These are phyloP conservation scores for Phylloscopus collybita DNA, from an alignment of 2,797 vertebrate genomes.

Conservation along the genomic window DNA sequence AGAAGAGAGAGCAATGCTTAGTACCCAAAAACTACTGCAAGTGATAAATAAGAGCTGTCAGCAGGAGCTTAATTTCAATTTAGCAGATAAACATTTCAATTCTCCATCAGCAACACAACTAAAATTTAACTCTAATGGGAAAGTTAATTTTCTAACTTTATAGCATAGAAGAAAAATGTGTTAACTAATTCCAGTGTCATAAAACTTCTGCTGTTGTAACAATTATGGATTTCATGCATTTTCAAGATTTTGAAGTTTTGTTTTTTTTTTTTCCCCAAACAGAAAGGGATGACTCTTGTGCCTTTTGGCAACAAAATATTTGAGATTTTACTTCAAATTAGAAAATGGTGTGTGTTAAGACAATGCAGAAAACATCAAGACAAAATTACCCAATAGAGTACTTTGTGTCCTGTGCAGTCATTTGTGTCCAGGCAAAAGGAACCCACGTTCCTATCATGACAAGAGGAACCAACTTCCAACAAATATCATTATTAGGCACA, in stretches of 20 bases:
- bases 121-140: background rate
- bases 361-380: background rate
- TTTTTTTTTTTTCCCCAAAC: background rate
- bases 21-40: background rate
- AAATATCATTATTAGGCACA: background rate
- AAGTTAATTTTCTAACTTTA: background rate
- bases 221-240: background rate
- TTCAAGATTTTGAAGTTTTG: background rate
- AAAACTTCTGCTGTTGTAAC: background rate
- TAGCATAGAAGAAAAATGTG: background rate
- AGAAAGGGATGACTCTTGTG: background rate
- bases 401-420: background rate
- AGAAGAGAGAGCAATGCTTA: background rate
- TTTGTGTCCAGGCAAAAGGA: background rate
- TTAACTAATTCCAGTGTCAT: background rate
- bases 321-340: background rate
- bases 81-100: background rate
- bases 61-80: background rate
- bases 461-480: background rate
- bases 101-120: background rate
- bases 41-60: background rate
- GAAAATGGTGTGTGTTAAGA: background rate
- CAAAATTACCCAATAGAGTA: fast-evolving
- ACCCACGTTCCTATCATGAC: background rate
- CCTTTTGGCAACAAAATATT: background rate